Evolutionary conservation across 2,113 vertebrate species (phyloP), one percentile per base, ranked within the genome.

Genomic region (Oryzias melastigma): DNA sequence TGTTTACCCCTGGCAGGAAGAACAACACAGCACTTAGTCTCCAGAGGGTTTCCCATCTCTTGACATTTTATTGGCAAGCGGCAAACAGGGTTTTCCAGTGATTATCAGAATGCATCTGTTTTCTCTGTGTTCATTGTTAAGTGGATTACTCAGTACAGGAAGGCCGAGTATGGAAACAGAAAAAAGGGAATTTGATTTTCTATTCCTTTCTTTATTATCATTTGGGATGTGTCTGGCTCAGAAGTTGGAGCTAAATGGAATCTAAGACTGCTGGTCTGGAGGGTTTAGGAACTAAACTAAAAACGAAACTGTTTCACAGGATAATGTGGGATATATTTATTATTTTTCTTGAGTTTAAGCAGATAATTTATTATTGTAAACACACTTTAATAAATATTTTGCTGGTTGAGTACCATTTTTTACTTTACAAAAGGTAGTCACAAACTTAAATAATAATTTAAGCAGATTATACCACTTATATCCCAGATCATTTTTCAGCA

Each of bases 101-200:
- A 85, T 85, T 71, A 80, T 46, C 68, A 22, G 75, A 70, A 82
- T 84, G 77, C 60, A 68, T 88, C 52, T 51, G 71, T 20, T 52
- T 65, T 15, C 64, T 52, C 14, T 7, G 43, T 55, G 27, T 18
- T 41, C 54, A 17, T 43, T 43, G 65, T 78, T 76, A 79, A 82
- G 44, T 16, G 35, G 47, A 79, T 87, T 80, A 78, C 51, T 41
- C 8, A 18, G 14, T 35, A 41, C 61, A 0, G 52, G 42, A 61
- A 43, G 65, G 52, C 16, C 15, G 45, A 22, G 55, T 45, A 18
- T 24, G 14, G 41, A 65, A 27, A 57, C 52, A 52, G 29, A 40
- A 51, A n/a, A 4, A 63, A 24, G 14, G 7, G 27, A 35, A 69
- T 52, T 64, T 20, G 7, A 48, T 73, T 42, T 1, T 7, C 27